Evolutionary conservation across 2,888 invertebrate species (phyloP).

Genomic region (Tetragonula carbonaria): DNA sequence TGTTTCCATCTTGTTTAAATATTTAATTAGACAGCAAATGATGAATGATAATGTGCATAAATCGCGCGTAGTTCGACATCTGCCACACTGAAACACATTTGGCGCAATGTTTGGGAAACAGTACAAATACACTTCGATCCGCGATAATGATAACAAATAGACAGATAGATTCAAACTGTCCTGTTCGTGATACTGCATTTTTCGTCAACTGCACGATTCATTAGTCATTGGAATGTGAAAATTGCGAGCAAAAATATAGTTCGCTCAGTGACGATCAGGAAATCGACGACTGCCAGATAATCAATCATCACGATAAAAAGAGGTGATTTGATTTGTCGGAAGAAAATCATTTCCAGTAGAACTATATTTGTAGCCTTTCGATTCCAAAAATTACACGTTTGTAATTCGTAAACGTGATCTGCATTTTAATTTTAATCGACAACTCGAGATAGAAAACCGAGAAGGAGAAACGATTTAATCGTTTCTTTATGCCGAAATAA

Average conservation of each 20-base stretch:
- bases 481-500: too few relatives aligned
- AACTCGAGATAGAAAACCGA: too few relatives aligned
- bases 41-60: slow-evolving; percentile 1
- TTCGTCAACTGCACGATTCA: neutral
- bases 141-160: slow-evolving; percentile 2
- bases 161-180: neutral
- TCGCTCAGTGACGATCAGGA: neutral
- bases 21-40: slow-evolving; percentile 20
- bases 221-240: neutral
- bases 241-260: neutral
- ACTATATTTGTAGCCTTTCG: too few relatives aligned
- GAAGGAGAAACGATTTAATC: too few relatives aligned
- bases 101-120: too few relatives aligned
- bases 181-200: neutral
- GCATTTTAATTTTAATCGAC: too few relatives aligned
- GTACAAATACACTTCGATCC: neutral
- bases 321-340: neutral
- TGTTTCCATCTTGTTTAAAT: neutral
- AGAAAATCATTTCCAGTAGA: neutral
- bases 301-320: neutral
- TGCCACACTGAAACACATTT: neutral
- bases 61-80: neutral
- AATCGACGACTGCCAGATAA: neutral
- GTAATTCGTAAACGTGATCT: too few relatives aligned
- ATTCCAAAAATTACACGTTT: too few relatives aligned